Conservation (phyloP, 2,797 vertebrate genomes). For the Phrynocephalus vlangalii region DNA sequence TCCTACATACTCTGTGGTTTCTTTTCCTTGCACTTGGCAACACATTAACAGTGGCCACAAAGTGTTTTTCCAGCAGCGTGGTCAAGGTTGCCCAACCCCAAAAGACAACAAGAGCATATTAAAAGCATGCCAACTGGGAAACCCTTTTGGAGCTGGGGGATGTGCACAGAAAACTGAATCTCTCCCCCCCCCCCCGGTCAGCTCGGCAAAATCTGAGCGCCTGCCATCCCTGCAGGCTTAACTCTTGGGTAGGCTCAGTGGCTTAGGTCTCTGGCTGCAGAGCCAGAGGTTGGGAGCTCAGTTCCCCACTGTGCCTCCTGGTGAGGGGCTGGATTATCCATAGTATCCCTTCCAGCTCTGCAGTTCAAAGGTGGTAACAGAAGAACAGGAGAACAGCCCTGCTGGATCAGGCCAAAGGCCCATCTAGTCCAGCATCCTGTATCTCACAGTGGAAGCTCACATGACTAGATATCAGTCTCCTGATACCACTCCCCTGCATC, state of each 20-base stretch:
- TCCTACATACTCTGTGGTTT: constrained; percentile 52
- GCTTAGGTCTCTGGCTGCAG: too few species aligned
- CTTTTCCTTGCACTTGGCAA: constrained; percentile 60
- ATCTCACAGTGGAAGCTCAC: too few species aligned
- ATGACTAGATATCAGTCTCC: too few species aligned
- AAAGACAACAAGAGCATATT: background rate
- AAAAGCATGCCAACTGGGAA: background rate
- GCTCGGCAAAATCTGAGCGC: background rate
- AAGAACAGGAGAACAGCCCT: too few species aligned
- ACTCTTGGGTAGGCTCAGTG: background rate
- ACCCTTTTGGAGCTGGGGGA: background rate
- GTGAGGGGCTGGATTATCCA: too few species aligned
- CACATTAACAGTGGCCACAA: constrained; percentile 60
- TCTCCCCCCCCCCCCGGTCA: background rate
- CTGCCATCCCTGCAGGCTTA: accelerated
- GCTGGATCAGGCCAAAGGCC: too few species aligned
- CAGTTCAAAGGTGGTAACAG: too few species aligned
- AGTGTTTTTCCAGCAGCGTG: constrained; percentile 53
- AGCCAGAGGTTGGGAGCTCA: too few species aligned
- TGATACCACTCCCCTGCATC: too few species aligned
- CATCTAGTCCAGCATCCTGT: too few species aligned
- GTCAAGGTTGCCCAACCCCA: background rate
- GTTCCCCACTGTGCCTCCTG: too few species aligned
- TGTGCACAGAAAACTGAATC: background rate
- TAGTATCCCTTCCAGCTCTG: too few species aligned